Conservation (phyloP, 2,113 vertebrate genomes). For the Hemichromis elongatus region DNA sequence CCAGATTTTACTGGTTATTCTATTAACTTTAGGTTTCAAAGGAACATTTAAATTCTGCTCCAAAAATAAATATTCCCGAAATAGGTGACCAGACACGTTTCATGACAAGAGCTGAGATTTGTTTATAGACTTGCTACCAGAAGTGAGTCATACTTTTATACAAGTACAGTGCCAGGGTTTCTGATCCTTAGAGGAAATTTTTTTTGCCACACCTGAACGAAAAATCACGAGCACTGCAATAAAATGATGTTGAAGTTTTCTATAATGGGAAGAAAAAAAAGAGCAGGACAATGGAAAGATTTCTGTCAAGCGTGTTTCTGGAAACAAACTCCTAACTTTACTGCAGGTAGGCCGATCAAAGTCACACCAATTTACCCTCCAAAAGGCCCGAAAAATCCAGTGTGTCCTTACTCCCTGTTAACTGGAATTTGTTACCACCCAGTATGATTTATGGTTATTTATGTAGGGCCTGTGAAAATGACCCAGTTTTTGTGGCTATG, state of each 20-base stretch:
- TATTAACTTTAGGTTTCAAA: not conserved
- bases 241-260: not conserved
- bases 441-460: not conserved
- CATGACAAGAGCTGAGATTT: not conserved
- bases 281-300: not conserved
- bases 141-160: not conserved
- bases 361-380: not conserved
- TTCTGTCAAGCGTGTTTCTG: not conserved
- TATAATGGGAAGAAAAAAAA: not conserved
- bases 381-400: not conserved
- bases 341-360: not conserved
- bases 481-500: not conserved
- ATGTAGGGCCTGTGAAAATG: not conserved
- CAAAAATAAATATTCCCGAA: not conserved
- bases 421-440: not conserved
- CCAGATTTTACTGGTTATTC: not conserved
- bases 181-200: not conserved
- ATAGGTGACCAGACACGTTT: not conserved
- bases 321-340: not conserved
- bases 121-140: not conserved
- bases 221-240: not conserved
- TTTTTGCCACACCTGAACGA: not conserved
- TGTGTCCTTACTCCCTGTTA: not conserved
- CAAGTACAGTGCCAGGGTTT: not conserved
- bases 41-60: not conserved